Base-by-base conservation (phyloP, 2,888 invertebrate genomes). In the Zhengitettix transpicula region DNA sequence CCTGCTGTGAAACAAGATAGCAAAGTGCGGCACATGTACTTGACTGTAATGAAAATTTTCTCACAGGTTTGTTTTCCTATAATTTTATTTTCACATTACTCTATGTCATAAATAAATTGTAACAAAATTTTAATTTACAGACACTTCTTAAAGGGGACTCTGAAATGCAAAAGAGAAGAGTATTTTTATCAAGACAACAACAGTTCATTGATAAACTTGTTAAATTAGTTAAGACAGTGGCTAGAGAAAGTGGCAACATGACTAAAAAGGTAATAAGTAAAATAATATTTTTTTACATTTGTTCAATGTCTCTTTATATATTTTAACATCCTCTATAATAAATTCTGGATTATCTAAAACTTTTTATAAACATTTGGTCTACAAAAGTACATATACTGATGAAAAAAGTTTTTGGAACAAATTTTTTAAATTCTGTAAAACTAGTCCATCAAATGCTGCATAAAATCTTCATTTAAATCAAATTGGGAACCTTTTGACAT, bases 121-220 rank as follows among this genome's bases (percentile, higher is more conserved):
- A 28, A 28, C 28, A 28, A 28, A 5, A 28, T 28, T 28, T 28
- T 28, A 28, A 28, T 5, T 28, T 28, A 28, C 58, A 71, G 72
- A 63, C 71, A 66, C 64, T 73, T 59, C 67, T 69, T 55, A 66
- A 67, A 76, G 83, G 83, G 1, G 82, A 80, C 68, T 71, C 79
- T 0, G 81, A 85, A 55, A 83, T 86, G 74, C 87, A 89, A 66
- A 82, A 83, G 65, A 81, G 88, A 52, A 80, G 88, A 41, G 79
- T 84, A 0, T 85, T 88, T 71, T 78, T 98, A 40, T 81, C 83
- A 0, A 81, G 89, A 14, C 96, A 98, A 68, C 90, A 94, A 69
- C 81, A 83, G 56, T 96, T 98, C 73, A 88, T 98, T 58, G 91
- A 93, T 69, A 89, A 89, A 68, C 77, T 99, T 15, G 93, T 96